Percentiles rank a stretch among this genome's conserved stretches.
Evolutionary conservation across 2,113 vertebrate genomes (phyloP).

Genomic region (Perca fluviatilis): DNA sequence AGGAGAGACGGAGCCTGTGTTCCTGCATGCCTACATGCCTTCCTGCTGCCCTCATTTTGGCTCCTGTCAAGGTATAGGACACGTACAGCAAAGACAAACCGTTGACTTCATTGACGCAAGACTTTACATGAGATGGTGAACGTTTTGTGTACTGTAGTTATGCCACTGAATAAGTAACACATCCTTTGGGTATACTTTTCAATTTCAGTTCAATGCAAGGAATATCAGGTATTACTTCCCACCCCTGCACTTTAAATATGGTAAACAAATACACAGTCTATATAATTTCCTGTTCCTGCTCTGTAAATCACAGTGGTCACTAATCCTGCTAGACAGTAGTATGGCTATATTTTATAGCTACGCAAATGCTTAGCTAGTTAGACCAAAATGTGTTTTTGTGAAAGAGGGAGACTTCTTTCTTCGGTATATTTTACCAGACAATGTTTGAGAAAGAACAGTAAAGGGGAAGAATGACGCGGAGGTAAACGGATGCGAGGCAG

Average conservation of each 20-base stretch:
- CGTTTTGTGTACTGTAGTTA: background rate
- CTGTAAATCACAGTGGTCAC: slow-evolving; percentile 20
- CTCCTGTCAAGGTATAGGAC: background rate
- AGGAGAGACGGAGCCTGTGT: slow-evolving; percentile 35
- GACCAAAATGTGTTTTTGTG: background rate
- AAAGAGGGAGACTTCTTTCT: slow-evolving; percentile 1
- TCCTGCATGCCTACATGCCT: slow-evolving; percentile 21
- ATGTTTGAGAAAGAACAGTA: background rate
- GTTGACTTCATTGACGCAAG: background rate
- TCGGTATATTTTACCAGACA: background rate
- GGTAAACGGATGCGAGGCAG: slow-evolving; percentile 14
- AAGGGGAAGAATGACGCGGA: slow-evolving; percentile 5
- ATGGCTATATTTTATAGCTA: background rate
- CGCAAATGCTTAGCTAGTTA: background rate
- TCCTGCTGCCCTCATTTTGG: background rate
- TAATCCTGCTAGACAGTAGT: slow-evolving; percentile 16
- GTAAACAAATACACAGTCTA: background rate
- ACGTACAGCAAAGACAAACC: background rate
- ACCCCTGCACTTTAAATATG: background rate
- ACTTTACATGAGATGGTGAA: background rate
- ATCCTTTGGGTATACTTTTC: background rate
- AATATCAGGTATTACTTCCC: slow-evolving; percentile 5
- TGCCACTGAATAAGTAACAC: background rate
- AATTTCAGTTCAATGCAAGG: slow-evolving; percentile 3
- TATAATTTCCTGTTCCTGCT: slow-evolving; percentile 7